Evolutionary conservation across 2,113 vertebrate genomes (phyloP), one percentile per base, ranked within the genome.

Genomic region (Puffinus mauretanicus): DNA sequence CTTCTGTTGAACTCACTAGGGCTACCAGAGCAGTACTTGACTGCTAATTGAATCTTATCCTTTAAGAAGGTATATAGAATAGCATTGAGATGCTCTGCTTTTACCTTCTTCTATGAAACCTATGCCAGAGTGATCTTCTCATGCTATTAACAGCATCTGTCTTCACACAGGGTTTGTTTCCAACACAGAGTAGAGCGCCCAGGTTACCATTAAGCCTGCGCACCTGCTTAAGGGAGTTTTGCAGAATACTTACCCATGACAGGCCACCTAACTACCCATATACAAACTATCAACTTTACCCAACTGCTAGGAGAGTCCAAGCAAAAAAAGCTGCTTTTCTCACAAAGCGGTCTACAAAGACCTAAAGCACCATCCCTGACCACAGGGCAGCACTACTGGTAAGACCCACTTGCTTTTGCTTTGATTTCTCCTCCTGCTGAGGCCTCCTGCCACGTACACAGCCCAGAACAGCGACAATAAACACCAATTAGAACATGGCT

Each of bases 61-160:
- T 93, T 93, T 91, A 94, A 94, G 84, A 79, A 89, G 84, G 17
- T 80, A 87, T 51, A 82, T 93, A 95, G 79, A 78, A 93, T 40
- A 90, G 84, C 81, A 87, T 3, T 64, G 40, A 82, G 65, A 91
- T 55, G 32, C 24, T 83, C 42, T 0, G 0, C 42, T 91, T 94
- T 60, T 84, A 95, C 75, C 38, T 67, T 49, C 51, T 51, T 82
- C 60, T 40, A 29, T 3, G 22, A 82, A 21, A 52, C 42, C 57
- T 47, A 47, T 8, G 36, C 32, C 81, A 93, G 57, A 82, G 44
- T 1, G 24, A 76, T 70, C 34, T 54, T 72, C 49, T 86, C 69
- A 46, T 0, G 1, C 30, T 40, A 40, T n/a, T 47, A 32, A 32
- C 13, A 72, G 38, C 3, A 17, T 36, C 11, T 75, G 9, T 22